Base-by-base conservation (phyloP, 1,140 invertebrate genomes). In the Venturia canescens region DNA sequence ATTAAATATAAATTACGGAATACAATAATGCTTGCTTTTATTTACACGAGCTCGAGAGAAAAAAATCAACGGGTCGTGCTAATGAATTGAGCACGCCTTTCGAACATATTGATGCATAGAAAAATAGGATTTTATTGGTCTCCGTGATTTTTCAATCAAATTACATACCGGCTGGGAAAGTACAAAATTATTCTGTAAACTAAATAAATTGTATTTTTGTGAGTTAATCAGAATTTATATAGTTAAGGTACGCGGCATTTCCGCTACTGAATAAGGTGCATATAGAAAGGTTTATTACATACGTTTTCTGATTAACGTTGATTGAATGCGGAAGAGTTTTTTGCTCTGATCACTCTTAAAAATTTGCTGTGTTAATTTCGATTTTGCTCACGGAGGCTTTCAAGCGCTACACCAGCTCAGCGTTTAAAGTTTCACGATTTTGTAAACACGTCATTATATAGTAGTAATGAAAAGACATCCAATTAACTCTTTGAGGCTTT, bases 401-500 rank as follows among this genome's bases (percentile, higher is more conserved):
- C 23, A 26, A 23, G 11, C 60, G 60, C 60, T 11, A 23, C 29
- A 29, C 18, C 2, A 2, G 31, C 66, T 31, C 16, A 3, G 31
- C 31, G 66, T 15, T 69, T 29, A 69, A 69, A 18, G 66, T 31
- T 69, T 69, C 11, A 31, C 11, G 66, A 6, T 69, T 31, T 69
- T 69, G 27, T 31, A 69, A 27, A 69, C 29, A 69, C 66, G 66
- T 69, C 66, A 69, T 69, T 69, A 69, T 69, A 69, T 69, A 3
- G 29, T 31, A 34, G 27, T 9, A 21, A 4, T 29, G 66, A 69
- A 69, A 21, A 3, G 27, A 69, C 66, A 31, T 69, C 66, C 66
- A 69, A 69, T 69, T 69, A 69, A 69, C 66, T 69, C 66, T 69
- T 69, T 69, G 66, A 69, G 66, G 21, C 15, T 31, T 29, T 21